Conservation (phyloP, 2,888 invertebrate species). For the Linhomoeus sp. region DNA sequence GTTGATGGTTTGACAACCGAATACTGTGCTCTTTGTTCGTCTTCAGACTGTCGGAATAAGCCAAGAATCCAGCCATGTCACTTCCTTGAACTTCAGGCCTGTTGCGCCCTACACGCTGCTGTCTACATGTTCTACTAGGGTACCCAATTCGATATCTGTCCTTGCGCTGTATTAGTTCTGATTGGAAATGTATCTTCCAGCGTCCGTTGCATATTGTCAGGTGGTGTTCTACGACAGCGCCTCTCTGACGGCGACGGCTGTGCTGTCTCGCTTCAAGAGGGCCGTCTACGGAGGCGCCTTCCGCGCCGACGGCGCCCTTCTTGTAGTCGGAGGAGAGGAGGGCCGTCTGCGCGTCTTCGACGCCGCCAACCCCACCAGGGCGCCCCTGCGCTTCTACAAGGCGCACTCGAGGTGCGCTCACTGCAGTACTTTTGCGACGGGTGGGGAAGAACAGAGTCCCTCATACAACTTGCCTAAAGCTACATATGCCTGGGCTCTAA, state of each 20-base stretch:
- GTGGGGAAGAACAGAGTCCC: no score
- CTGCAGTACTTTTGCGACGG: no score
- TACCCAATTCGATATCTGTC: no score
- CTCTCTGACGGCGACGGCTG: slow-evolving; percentile 13
- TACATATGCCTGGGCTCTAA: no score
- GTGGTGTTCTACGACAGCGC: slow-evolving; percentile 16
- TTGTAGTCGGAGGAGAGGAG: slow-evolving; percentile 71
- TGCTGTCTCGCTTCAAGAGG: slow-evolving; percentile 28
- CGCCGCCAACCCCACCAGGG: slow-evolving; percentile 46
- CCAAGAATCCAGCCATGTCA: slow-evolving; percentile 78
- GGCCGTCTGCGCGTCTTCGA: slow-evolving; percentile 67
- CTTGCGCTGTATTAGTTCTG: no score
- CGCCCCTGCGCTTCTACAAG: slow-evolving; percentile 58
- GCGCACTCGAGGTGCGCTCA: slow-evolving; percentile 48
- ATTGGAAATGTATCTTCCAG: no score
- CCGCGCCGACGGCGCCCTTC: slow-evolving; percentile 25
- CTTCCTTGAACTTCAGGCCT: slow-evolving; percentile 71
- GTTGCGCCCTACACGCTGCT: slow-evolving; percentile 73
- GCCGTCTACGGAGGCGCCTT: slow-evolving; percentile 30
- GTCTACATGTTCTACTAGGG: slow-evolving; percentile 52
- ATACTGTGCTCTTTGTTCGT: no score
- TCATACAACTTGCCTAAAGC: no score
- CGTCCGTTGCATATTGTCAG: no score
- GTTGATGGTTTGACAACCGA: no score
- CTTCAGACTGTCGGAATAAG: slow-evolving; percentile 43